Evolutionary conservation across 2,113 vertebrate genomes (phyloP), one percentile per base, ranked within the genome.

Genomic region (Limanda limanda): DNA sequence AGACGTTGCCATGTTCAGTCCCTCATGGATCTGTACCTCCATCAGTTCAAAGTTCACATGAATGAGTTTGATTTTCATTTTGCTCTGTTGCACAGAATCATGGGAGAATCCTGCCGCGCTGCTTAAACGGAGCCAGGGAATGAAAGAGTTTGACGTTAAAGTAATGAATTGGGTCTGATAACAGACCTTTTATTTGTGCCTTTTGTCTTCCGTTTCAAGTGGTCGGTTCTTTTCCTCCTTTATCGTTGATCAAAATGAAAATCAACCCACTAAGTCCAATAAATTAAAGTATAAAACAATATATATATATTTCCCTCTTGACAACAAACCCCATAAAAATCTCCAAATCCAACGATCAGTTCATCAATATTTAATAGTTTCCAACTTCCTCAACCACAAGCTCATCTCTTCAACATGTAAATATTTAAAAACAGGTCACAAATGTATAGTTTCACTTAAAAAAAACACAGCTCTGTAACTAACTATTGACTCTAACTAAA

Each of bases 31-130:
- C 74, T 65, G 59, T 54, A 18, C n/a, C 31, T 6, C 27, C 27
- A 31, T 31, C 27, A 31, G 27, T 58, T 54, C 21, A 48, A 18
- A 48, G 47, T 31, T 31, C 31, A 31, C 31, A 7, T 31, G 31
- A 7, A 31, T 31, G 31, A 7, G 31, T 51, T 15, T 51, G n/a
- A 78, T 79, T 87, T 81, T 83, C 71, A 70, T 78, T 76, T 81
- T 86, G 70, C 57, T 11, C 11, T 20, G 10, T 71, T 68, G 74
- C 62, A 73, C 70, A 74, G 73, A 59, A 27, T 57, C 27, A 18
- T 14, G 31, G 4, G 59, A 58, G 65, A 42, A 66, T 21, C 54
- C 47, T 35, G 48, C 42, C 20, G 27, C 21, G n/a, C 51, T 68
- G 55, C 35, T 51, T 27, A 58, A n/a, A 37, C 0, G 25, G 42